A percentile compares a stretch with the other conserved stretches of the same genome.
These are phyloP conservation scores for Oedothorax gibbosus DNA, from an alignment of 1,140 invertebrate genomes.

Conservation along the genomic window DNA sequence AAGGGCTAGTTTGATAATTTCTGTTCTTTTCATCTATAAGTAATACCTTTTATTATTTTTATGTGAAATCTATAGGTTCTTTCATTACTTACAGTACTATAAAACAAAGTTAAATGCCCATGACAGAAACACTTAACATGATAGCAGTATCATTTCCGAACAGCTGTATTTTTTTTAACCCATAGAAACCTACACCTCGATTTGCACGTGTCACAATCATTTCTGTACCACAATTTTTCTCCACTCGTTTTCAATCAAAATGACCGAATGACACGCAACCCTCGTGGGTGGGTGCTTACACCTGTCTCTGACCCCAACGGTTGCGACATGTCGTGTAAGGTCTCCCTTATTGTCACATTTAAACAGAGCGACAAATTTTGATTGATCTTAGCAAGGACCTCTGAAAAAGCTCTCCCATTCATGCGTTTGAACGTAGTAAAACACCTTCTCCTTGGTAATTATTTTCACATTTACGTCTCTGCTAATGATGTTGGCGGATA, in stretches of 20 bases:
- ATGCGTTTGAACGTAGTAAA: background rate
- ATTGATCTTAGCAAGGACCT: conserved; percentile 30
- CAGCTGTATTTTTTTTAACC: no score
- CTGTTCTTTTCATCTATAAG: no score
- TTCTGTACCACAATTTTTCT: conserved; percentile 22
- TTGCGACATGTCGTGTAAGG: conserved; percentile 51
- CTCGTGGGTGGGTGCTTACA: conserved; percentile 36
- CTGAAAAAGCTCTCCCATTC: background rate
- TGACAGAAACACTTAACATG: no score
- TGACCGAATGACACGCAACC: conserved; percentile 44
- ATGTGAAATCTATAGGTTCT: no score
- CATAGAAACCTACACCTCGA: no score
- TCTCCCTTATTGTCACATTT: conserved; percentile 52
- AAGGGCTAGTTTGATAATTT: no score
- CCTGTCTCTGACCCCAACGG: conserved; percentile 40
- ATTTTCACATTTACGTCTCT: conserved; percentile 57
- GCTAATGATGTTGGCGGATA: conserved; percentile 45
- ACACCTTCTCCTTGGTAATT: conserved; percentile 35
- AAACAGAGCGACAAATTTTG: conserved; percentile 60
- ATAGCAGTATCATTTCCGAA: no score
- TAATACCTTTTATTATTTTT: no score
- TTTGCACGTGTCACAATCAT: conserved; percentile 31
- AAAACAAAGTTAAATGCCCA: no score
- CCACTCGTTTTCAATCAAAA: conserved; percentile 39
- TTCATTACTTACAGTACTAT: no score